phyloP scores from a whole-genome alignment of 2,113 vertebrate genomes.

The Merops nubicus region DNA sequence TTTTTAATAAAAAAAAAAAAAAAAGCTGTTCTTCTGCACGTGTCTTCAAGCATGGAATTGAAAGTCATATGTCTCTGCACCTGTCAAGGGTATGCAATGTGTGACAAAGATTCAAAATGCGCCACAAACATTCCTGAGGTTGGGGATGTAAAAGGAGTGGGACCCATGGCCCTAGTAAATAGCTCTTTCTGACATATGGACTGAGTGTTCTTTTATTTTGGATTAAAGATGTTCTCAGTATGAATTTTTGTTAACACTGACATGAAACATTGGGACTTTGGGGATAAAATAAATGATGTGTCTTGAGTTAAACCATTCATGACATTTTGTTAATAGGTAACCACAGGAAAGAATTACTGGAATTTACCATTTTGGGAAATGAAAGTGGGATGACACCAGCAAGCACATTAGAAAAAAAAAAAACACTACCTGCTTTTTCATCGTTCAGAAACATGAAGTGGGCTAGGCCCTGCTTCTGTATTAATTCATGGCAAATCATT shows the following conservation, averaged over 20 bases:
- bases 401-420: background rate
- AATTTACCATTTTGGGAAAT: background rate
- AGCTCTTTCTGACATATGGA: background rate
- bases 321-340: background rate
- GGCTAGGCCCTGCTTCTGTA: background rate
- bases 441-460: background rate
- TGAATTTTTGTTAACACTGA: background rate
- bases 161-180: background rate
- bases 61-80: conserved; percentile 5
- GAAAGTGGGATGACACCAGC: background rate
- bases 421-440: background rate
- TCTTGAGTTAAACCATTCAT: conserved; percentile 16
- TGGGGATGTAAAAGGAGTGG: background rate
- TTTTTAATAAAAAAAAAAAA: background rate
- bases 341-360: background rate
- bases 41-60: background rate
- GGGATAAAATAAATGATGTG: background rate
- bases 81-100: background rate
- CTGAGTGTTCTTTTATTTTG: background rate
- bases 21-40: background rate
- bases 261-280: background rate
- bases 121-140: background rate
- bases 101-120: background rate
- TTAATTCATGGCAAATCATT: conserved; percentile 43
- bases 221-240: background rate